Percentiles rank a stretch among this genome's conserved stretches.
phyloP scores from a whole-genome alignment of 2,888 invertebrate species.

The Spodoptera picta region DNA sequence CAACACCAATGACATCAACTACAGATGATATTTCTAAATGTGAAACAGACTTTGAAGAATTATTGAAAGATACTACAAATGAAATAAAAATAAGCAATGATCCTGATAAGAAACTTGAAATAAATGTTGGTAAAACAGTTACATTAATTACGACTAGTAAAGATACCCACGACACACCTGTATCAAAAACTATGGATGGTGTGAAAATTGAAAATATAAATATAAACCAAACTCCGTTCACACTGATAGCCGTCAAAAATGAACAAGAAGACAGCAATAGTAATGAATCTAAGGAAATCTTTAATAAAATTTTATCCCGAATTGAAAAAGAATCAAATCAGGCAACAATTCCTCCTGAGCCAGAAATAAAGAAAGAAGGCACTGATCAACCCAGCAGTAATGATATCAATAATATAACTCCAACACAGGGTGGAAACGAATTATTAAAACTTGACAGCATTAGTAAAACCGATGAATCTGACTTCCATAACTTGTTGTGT shows the following conservation, averaged over 20 bases:
- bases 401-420: conserved; percentile 23
- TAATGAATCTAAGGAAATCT: conserved; percentile 27
- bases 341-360: conserved; percentile 21
- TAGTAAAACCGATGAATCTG: conserved; percentile 22
- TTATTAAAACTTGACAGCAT: conserved; percentile 20
- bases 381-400: conserved; percentile 2
- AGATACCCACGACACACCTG: conserved; percentile 59
- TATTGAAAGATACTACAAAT: conserved; percentile 85
- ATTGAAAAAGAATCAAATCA: conserved; percentile 28
- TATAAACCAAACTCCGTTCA: conserved; percentile 14
- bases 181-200: conserved; percentile 40
- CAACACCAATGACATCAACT: conserved; percentile 46
- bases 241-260: conserved; percentile 20
- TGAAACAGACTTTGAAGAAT: conserved; percentile 86
- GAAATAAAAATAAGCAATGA: conserved; percentile 84
- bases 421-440: conserved; percentile 21
- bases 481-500: conserved; percentile 40
- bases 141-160: conserved; percentile 65
- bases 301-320: conserved; percentile 14
- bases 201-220: conserved; percentile 42
- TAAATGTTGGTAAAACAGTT: conserved; percentile 78
- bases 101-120: conserved; percentile 80
- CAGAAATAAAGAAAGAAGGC: conserved; percentile 14
- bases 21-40: conserved; percentile 72
- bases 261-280: conserved; percentile 41